Evolutionary conservation across 2,888 invertebrate species (phyloP).

Genomic region (Conistra vaccinii): DNA sequence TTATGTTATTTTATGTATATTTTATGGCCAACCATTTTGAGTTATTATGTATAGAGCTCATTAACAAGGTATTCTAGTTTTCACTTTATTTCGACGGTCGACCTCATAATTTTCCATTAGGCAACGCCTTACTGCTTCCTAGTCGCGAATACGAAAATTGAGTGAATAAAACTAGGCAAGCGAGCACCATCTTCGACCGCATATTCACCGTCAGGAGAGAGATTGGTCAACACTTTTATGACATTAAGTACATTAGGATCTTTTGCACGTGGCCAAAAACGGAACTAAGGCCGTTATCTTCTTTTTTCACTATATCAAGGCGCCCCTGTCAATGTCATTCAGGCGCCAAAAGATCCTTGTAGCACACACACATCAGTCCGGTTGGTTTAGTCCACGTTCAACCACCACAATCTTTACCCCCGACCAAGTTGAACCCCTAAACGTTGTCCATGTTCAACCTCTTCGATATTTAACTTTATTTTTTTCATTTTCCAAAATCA

Average conservation of each 20-base stretch:
- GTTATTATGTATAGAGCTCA: neutral
- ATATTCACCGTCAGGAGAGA: neutral
- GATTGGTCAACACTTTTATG: neutral
- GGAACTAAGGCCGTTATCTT: neutral
- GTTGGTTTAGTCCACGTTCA: too few species aligned
- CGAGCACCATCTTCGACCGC: neutral
- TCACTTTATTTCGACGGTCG: neutral
- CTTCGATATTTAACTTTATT: neutral
- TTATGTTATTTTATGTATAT: too few species aligned
- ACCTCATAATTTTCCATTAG: neutral
- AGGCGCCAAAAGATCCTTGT: neutral
- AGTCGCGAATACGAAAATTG: neutral
- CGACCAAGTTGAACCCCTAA: too few species aligned
- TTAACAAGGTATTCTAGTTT: neutral
- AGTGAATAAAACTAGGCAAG: neutral
- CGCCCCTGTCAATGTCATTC: neutral
- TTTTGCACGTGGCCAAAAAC: neutral
- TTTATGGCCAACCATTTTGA: neutral
- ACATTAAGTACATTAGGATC: neutral
- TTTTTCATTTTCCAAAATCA: constrained; percentile 3
- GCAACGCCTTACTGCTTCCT: neutral
- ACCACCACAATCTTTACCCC: too few species aligned
- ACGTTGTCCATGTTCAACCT: too few species aligned
- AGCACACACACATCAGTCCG: neutral
- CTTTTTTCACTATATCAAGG: neutral